These are phyloP conservation scores for Luehdorfia chinensis DNA, from an alignment of 1,140 invertebrate species.

Conservation along the genomic window DNA sequence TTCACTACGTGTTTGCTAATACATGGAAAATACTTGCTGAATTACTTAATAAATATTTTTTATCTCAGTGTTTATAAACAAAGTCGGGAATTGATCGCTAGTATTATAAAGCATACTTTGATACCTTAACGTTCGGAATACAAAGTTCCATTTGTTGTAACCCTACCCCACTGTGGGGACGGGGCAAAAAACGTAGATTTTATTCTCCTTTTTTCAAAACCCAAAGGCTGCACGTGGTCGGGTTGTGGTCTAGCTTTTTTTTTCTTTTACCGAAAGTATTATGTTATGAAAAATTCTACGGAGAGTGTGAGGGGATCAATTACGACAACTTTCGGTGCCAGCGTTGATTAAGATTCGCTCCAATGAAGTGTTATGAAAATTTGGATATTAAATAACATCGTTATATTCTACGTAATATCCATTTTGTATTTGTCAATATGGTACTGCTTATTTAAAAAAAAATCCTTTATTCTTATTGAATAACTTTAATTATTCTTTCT, in stretches of 20 bases:
- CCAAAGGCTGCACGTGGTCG: constrained; percentile 67
- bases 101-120: constrained; percentile 26
- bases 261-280: constrained; percentile 65
- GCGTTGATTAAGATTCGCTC: constrained; percentile 26
- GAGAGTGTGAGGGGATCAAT: constrained; percentile 43
- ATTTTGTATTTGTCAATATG: no score
- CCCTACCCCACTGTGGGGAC: constrained; percentile 50
- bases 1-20: no score
- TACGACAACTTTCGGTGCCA: constrained; percentile 42
- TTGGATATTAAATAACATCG: constrained; percentile 20
- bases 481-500: no score
- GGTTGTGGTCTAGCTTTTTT: constrained; percentile 62
- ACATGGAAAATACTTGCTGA: no score
- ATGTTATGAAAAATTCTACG: constrained; percentile 64
- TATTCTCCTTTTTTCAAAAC: constrained; percentile 52
- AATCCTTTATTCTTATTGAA: no score
- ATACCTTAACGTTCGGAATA: constrained; percentile 44
- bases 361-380: constrained; percentile 23
- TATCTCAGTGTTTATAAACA: no score
- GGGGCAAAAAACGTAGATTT: constrained; percentile 54
- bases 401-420: no score
- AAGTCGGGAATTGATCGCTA: no score
- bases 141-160: constrained; percentile 67
- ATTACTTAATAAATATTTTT: no score
- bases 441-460: no score